Evolutionary conservation across 64 coral and sea anemone species (phyloP), one percentile per base, ranked within the genome.

Genomic region (Exaiptasia diaphana): DNA sequence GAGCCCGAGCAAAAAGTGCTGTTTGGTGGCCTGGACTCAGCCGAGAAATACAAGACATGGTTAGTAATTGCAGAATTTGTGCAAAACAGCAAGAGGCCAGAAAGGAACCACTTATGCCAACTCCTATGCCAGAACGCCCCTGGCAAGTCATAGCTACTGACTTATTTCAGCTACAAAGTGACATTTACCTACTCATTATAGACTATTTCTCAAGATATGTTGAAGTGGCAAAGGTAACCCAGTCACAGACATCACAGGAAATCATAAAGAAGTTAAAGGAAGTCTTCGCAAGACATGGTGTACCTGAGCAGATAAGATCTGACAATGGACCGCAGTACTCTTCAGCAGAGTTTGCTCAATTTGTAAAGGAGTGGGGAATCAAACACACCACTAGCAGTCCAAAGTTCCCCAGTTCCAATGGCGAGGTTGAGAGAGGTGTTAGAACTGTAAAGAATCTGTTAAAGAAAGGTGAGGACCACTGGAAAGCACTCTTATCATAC

Each of bases 1-100:
- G 63, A 44, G 44, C 67, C 17, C 73, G 74, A 41, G 87, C 68
- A n/a, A 90, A 90, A 18, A 15, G 7, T 29, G 82, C 79, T 28
- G 71, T 85, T 25, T 84, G 78, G 87, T 90, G 86, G 70, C 67
- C 68, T 58, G 82, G 45, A 18, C 67, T 61, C 4, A 64, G 54
- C 12, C 68, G 32, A 4, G 38, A 41, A n/a, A 60, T 79, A 44
- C 60, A 55, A 28, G 41, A 88, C 10, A 70, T 79, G 74, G 75
- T 89, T 5, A 14, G 29, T 6, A 76, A 64, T 22, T 76, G 83
- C 41, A 50, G 35, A 43, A 40, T 27, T 14, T 86, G 71, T 11
- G 46, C 46, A 5, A 76, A 41, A 28, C 22, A 34, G 32, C 22
- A 64, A 35, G 71, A 44, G 23, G 21, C 18, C 6, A 52, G 34